Evolutionary conservation across 2,797 vertebrate genomes (phyloP).

Genomic region (Lindbergichthys nudifrons): DNA sequence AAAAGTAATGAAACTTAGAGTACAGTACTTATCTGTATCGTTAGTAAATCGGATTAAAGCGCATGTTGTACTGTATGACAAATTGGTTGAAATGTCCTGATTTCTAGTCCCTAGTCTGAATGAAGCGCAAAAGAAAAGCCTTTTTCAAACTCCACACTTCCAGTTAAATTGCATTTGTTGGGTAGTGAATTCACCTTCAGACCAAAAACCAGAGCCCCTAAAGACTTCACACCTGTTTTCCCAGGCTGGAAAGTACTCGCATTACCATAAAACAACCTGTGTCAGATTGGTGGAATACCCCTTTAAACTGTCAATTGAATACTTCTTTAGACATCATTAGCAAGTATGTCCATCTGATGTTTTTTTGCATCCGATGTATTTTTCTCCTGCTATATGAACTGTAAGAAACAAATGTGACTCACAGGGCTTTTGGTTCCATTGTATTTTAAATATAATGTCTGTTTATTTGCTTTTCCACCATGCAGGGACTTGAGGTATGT

Average conservation of each 20-base stretch:
- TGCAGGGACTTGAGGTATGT: not conserved
- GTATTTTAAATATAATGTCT: constrained; percentile 5
- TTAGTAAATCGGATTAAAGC: not conserved
- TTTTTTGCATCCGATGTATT: too few relatives aligned
- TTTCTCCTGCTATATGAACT: constrained; percentile 11
- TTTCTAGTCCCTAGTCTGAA: not conserved
- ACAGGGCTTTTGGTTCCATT: constrained; percentile 16
- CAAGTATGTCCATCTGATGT: too few relatives aligned
- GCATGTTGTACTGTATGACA: not conserved
- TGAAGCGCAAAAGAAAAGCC: not conserved
- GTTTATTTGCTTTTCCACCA: too few relatives aligned
- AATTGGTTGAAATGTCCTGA: not conserved
- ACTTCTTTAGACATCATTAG: too few relatives aligned
- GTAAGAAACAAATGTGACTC: constrained; percentile 37
- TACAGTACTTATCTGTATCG: not conserved
- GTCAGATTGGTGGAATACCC: not conserved
- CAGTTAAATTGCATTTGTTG: not conserved
- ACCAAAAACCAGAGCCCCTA: not conserved
- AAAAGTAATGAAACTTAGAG: not conserved
- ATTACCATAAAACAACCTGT: not conserved
- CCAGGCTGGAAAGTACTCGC: not conserved
- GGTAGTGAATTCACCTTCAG: not conserved
- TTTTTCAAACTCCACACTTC: constrained; percentile 2
- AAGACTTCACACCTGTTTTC: not conserved
- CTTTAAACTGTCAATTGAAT: not conserved